Evolutionary conservation across 2,888 invertebrate genomes (phyloP), one percentile per base, ranked within the genome.

Genomic region (Phanerotoma sp.): DNA sequence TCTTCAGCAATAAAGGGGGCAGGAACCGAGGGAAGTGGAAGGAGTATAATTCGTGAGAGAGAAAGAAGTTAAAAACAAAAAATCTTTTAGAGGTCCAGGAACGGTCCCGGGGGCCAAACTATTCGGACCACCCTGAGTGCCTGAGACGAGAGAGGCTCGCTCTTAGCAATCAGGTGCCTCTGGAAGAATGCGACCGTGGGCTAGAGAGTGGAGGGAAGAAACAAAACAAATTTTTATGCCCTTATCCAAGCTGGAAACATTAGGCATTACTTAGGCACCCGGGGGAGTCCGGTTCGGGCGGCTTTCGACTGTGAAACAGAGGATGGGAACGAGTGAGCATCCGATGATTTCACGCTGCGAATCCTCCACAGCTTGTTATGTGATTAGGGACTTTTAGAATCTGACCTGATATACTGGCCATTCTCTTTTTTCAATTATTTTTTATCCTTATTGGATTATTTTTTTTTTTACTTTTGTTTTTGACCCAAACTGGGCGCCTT

Each of bases 211-310:
- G 52, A 56, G 28, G 33, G 21, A 50, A 56, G 54, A 60, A 71
- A 71, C 66, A 71, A 71, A 72, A 71, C 68, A 68, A 70, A 71
- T 69, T 71, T 71, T 72, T 72, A 70, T 72, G 72, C 70, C 64
- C 65, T 66, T 70, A 62, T 60, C 63, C 63, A 55, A 62, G 54
- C 60, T 60, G 62, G 70, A 66, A 68, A 68, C 71, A 71, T 71
- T 71, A 71, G 69, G 71, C 71, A 71, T 71, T 71, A 71, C 72
- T 71, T 71, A 72, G 62, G 60, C 59, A 58, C 62, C 61, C 61
- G 63, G 57, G 64, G 62, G 60, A 55, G 56, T 42, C 61, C 57
- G 62, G 50, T 47, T 51, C 28, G n/a, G 44, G 47, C 32, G 30
- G 38, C 48, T 9, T 47, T 30, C 30, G 28, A 49, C 40, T 13